Evolutionary conservation across 2,888 invertebrate species (phyloP), one percentile per base, ranked within the genome.

Genomic region (Macrophya alboannulata): DNA sequence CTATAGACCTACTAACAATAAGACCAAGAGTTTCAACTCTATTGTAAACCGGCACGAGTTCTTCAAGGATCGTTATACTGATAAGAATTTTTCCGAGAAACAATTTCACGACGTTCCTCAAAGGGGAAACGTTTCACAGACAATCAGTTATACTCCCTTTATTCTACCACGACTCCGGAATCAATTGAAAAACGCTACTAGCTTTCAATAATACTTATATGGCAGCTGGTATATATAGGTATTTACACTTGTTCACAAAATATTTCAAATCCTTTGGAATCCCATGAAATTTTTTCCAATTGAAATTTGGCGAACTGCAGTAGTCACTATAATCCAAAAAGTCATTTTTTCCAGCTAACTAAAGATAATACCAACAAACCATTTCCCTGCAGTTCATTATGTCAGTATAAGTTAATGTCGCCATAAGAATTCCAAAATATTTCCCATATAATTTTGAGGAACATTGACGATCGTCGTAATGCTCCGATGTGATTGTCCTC

Each of bases 31-130:
- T 48, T 77, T 25, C 25, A 17, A 77, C 77, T 51, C 51, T 31
- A 77, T 77, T 77, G 77, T 77, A 55, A 40, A 77, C 37, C 77
- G 77, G 31, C 77, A 77, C 77, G 55, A 77, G 51, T 77, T 77
- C 77, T 21, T 55, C 77, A 55, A 77, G n/a, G 77, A 55, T 77
- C 48, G 77, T 77, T 77, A 77, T 77, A 77, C 77, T 43, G 55
- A 77, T 77, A 77, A 77, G 51, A 51, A 77, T 77, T 77, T 77
- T 77, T 45, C 77, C 51, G 15, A 48, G 48, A n/a, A 77, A 77
- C 77, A 77, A 77, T 77, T 55, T 31, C 55, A 17, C 25, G 9
- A 40, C 10, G 25, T 55, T 25, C 17, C 31, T 45, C 72, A 74
- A 45, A 74, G 72, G 72, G 15, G 45, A 74, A 74, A 45, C 72